phyloP scores from a whole-genome alignment of 2,113 vertebrate species.

The Anser cygnoides region DNA sequence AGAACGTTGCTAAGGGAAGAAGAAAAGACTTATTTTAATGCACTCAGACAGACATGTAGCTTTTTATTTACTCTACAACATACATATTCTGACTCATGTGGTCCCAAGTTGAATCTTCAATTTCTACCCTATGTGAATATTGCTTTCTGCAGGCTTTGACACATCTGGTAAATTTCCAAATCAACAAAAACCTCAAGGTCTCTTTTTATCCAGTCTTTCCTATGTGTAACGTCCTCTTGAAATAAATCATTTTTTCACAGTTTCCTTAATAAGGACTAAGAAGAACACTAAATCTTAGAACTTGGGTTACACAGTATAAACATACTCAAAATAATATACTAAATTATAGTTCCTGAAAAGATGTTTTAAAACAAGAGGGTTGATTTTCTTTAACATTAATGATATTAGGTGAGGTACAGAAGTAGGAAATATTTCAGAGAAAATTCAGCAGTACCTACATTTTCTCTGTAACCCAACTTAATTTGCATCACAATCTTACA shows the following conservation, averaged over 20 bases:
- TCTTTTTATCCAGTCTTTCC: not conserved
- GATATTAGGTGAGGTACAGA: not conserved
- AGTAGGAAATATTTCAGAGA: not conserved
- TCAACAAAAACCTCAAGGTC: not conserved
- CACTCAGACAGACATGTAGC: not conserved
- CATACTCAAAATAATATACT: not conserved
- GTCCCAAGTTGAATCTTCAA: not conserved
- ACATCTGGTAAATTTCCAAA: not conserved
- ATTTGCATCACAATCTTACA: not conserved
- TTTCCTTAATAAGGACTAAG: not conserved
- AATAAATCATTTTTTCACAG: not conserved
- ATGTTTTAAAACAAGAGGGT: not conserved
- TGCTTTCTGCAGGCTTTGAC: not conserved
- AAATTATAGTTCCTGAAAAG: not conserved
- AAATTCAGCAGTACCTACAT: not conserved
- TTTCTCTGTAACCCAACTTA: not conserved
- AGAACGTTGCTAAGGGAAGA: slow-evolving; percentile 89
- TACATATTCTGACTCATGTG: not conserved
- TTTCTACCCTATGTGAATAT: not conserved
- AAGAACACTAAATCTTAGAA: not conserved
- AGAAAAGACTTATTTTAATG: not conserved
- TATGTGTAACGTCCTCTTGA: not conserved
- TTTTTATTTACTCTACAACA: not conserved
- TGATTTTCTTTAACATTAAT: not conserved
- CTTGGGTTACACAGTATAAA: not conserved